Conservation (phyloP, 2,113 vertebrate species). For the Salvelinus alpinus region DNA sequence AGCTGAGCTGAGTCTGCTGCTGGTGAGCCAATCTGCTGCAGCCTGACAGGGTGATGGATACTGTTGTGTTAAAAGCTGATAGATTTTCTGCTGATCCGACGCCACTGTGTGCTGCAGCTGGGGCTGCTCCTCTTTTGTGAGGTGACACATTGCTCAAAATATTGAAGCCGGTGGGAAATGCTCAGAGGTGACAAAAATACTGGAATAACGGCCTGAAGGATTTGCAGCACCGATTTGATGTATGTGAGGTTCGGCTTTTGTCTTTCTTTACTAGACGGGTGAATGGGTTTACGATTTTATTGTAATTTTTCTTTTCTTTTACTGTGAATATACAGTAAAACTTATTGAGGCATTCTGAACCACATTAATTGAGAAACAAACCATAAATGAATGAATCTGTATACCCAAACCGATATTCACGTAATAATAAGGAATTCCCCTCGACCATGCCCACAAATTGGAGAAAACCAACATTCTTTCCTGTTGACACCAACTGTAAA, state of each 20-base stretch:
- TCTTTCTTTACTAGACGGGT: neutral
- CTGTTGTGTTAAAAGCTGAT: constrained; percentile 44
- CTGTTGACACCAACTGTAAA: too few relatives aligned
- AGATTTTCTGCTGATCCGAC: constrained; percentile 57
- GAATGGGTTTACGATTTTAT: neutral
- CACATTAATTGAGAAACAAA: neutral
- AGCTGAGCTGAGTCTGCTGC: constrained; percentile 34
- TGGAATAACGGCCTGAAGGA: neutral
- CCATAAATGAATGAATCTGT: neutral
- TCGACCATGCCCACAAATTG: too few relatives aligned
- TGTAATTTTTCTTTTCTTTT: neutral
- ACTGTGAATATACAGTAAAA: neutral
- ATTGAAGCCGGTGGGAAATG: constrained; percentile 28
- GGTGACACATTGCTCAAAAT: constrained; percentile 46
- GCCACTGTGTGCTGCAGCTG: constrained; percentile 34
- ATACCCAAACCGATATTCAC: too few relatives aligned
- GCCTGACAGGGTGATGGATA: constrained; percentile 69
- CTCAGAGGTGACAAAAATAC: constrained; percentile 17
- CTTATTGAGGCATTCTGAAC: neutral
- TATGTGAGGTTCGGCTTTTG: too few relatives aligned
- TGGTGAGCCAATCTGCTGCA: constrained; percentile 41
- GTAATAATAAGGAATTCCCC: too few relatives aligned
- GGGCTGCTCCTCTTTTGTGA: constrained; percentile 34
- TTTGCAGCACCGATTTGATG: neutral
- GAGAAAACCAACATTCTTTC: too few relatives aligned